phyloP scores from a whole-genome alignment of 2,797 vertebrate species.

The Lacerta bilineata region DNA sequence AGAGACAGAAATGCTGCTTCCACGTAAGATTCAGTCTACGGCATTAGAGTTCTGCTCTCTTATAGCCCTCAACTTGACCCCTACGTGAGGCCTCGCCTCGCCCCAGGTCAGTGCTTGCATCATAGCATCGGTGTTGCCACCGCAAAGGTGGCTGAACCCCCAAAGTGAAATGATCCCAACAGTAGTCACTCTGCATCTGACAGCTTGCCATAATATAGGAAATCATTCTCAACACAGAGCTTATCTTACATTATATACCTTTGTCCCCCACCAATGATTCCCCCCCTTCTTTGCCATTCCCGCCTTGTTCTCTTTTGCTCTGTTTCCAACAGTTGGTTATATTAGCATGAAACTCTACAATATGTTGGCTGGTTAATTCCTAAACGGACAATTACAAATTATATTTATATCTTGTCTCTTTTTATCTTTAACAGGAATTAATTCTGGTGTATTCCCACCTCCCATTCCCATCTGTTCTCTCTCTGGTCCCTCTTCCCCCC shows the following conservation, averaged over 20 bases:
- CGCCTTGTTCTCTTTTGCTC: neutral
- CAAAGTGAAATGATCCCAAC: neutral
- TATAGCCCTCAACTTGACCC: no score
- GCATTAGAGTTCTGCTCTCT: no score
- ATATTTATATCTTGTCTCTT: conserved; percentile 63
- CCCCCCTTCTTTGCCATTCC: neutral
- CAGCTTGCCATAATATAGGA: neutral
- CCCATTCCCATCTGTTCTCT: conserved; percentile 69
- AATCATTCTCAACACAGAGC: conserved; percentile 21
- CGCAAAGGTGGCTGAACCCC: neutral
- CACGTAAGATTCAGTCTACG: no score
- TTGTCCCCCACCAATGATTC: conserved; percentile 24
- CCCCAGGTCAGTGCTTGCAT: no score
- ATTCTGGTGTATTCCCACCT: conserved; percentile 52
- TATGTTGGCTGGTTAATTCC: conserved; percentile 33
- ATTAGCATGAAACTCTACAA: neutral
- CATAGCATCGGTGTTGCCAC: neutral
- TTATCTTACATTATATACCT: conserved; percentile 9
- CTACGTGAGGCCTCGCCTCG: no score
- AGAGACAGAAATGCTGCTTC: no score
- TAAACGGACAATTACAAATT: conserved; percentile 61
- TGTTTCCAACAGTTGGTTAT: neutral
- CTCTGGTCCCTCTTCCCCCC: conserved; percentile 53
- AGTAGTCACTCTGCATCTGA: neutral
- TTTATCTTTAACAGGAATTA: conserved; percentile 70